Base-by-base conservation (phyloP, 2,797 vertebrate genomes). In the Brachyrhaphis roseni region DNA sequence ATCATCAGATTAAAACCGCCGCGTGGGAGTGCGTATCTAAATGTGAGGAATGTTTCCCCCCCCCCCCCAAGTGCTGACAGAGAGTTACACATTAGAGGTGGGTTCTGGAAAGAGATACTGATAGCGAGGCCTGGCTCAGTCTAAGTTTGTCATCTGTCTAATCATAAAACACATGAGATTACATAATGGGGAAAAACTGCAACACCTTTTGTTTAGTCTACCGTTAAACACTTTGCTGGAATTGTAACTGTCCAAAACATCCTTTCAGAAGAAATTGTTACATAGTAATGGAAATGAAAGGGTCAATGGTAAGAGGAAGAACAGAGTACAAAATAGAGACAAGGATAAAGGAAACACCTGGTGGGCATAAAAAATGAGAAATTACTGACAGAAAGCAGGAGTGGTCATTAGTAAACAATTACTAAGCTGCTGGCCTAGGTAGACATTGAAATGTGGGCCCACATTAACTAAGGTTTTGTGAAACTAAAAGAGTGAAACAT, bases 31-130 rank as follows among this genome's bases (percentile, higher is more conserved):
- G 36, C 5, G 8, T 85, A 8, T 46, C 57, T 73, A 49, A 80
- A 53, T 62, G 74, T 11, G 79, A 85, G 78, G 34, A 64, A n/a
- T 81, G 45, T 79, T 20, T 8, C 1, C 2, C 20, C n/a, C n/a
- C n/a, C n/a, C n/a, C n/a, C n/a, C 74, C 47, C 12, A 47, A 4
- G 86, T 92, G 89, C 76, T 90, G 91, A 92, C 88, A 87, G 86
- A 80, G 78, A 36, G 46, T 79, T 76, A 72, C 53, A 49, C 74
- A 86, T 87, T 86, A 87, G 88, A 0, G 80, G 90, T 91, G 59
- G 75, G 76, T 76, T 77, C 78, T 76, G 77, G 81, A 79, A 79
- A 74, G 84, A 86, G 87, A 90, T 91, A 87, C 91, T 90, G 72
- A 89, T 26, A 53, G 78, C 36, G 84, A 92, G 86, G 83, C 89